Conservation (phyloP, 2,797 vertebrate genomes). For the Kryptolebias ocellatus region DNA sequence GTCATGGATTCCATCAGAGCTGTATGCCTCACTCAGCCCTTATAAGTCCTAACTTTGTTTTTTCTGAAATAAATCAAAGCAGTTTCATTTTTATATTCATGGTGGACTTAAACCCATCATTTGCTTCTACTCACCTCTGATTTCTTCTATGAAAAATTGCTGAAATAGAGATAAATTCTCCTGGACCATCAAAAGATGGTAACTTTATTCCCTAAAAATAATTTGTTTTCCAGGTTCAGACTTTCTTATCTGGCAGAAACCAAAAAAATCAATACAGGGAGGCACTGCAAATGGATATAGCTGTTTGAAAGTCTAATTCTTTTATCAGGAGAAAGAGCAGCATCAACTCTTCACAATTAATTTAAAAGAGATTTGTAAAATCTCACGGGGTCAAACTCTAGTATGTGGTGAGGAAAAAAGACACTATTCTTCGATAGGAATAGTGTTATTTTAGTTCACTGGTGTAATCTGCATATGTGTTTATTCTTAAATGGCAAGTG, state of each 20-base stretch:
- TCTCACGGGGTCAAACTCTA: constrained; percentile 38
- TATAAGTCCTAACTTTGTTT: no score
- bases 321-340: constrained; percentile 62
- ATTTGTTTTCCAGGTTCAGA: constrained; percentile 53
- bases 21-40: constrained; percentile 28
- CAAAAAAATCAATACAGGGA: constrained; percentile 71
- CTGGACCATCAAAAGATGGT: constrained; percentile 38
- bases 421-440: constrained; percentile 17
- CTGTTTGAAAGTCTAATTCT: constrained; percentile 65
- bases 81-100: constrained; percentile 24
- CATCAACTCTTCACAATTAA: constrained; percentile 61
- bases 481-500: constrained; percentile 40
- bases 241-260: constrained; percentile 55
- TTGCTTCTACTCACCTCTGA: no score
- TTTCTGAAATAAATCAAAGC: not conserved
- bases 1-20: constrained; percentile 35
- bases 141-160: no score
- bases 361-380: constrained; percentile 60
- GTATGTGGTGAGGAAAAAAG: constrained; percentile 23
- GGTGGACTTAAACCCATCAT: not conserved
- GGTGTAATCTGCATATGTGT: constrained; percentile 38
- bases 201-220: constrained; percentile 42
- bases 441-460: constrained; percentile 34
- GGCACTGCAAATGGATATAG: constrained; percentile 53
- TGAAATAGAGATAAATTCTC: constrained; percentile 15